These are phyloP conservation scores for Empidonax traillii DNA, from an alignment of 2,113 vertebrate genomes.

Conservation along the genomic window DNA sequence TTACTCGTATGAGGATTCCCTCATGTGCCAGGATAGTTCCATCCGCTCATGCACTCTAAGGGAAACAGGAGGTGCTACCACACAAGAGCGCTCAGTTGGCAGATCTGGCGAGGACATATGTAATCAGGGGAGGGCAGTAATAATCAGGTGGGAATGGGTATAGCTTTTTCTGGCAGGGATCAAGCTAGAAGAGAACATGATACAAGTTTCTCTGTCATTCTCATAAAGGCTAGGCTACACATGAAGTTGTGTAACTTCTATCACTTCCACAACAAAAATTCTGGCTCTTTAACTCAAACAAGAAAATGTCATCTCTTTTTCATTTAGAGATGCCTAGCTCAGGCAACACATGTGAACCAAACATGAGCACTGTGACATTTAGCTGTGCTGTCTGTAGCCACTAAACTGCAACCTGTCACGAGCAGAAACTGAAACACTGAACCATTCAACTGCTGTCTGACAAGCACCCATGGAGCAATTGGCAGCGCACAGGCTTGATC, in stretches of 20 bases:
- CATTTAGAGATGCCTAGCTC: not conserved
- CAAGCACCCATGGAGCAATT: not conserved
- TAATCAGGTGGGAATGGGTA: not conserved
- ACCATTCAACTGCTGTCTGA: not conserved
- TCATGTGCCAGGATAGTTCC: not conserved
- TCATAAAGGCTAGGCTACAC: not conserved
- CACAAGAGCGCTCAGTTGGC: not conserved
- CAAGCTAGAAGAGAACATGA: not conserved
- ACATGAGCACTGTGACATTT: not conserved
- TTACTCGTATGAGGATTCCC: not conserved
- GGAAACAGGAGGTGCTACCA: not conserved
- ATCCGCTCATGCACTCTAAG: not conserved
- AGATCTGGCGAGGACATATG: not conserved
- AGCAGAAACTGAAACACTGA: not conserved
- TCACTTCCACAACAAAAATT: not conserved
- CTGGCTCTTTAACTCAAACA: not conserved
- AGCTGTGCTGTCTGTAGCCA: not conserved
- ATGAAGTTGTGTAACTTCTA: not conserved
- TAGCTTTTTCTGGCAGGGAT: not conserved
- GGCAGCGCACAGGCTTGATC: not conserved
- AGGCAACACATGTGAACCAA: not conserved
- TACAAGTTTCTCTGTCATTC: not conserved
- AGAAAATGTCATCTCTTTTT: not conserved
- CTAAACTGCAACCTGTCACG: not conserved
- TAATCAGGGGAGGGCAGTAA: not conserved